Conservation (phyloP, 2,888 invertebrate genomes). For the Cylindroiulus punctatus region DNA sequence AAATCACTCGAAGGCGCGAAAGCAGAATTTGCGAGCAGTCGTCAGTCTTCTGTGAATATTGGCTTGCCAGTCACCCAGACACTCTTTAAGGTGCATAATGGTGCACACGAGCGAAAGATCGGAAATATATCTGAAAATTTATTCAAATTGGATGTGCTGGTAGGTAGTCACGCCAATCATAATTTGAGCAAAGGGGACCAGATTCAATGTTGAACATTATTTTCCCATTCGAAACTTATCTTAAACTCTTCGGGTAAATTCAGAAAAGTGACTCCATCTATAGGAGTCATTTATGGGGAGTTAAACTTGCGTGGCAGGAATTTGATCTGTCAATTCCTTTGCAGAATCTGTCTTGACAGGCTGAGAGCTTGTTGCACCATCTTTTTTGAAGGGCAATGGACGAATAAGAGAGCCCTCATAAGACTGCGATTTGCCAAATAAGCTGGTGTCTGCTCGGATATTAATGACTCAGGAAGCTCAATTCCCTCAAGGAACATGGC, state of each 20-base stretch:
- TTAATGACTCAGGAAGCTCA: not conserved
- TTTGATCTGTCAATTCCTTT: not conserved
- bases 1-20: slow-evolving; percentile 1
- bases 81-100: not conserved
- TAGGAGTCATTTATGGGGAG: not conserved
- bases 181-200: not conserved
- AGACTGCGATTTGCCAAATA: not conserved
- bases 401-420: not conserved
- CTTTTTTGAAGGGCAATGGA: not conserved
- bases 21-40: not conserved
- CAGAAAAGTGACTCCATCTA: not conserved
- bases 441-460: not conserved
- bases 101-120: slow-evolving; percentile 8
- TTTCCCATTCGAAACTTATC: slow-evolving; percentile 14
- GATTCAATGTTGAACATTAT: slow-evolving; percentile 15
- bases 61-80: slow-evolving; percentile 1
- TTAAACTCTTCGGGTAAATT: not conserved
- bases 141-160: slow-evolving; percentile 10
- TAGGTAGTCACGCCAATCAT: slow-evolving; percentile 6
- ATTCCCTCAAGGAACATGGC: not conserved
- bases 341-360: not conserved
- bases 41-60: not conserved
- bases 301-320: not conserved
- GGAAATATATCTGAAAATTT: slow-evolving; percentile 35
- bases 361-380: not conserved